These are phyloP conservation scores for Nemapogon koenigi DNA, from an alignment of 2,888 invertebrate species.

Conservation along the genomic window DNA sequence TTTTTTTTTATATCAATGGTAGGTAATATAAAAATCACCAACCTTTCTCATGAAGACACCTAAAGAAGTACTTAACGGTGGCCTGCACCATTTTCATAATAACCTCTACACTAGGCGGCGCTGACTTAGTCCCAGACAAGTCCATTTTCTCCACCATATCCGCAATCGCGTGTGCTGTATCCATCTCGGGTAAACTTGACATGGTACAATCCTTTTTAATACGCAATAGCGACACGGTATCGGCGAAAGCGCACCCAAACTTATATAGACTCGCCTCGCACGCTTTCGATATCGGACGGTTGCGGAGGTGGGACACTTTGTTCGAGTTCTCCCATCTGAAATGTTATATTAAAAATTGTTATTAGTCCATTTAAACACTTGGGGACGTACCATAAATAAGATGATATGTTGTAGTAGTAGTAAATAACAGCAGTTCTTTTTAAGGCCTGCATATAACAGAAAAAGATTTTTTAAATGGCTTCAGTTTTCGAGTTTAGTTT, in stretches of 20 bases:
- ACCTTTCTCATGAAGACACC: constrained; percentile 74
- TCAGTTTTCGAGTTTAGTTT: no score
- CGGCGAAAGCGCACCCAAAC: constrained; percentile 31
- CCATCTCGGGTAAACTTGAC: constrained; percentile 29
- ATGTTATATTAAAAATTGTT: not conserved
- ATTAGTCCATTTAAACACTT: not conserved
- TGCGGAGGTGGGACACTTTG: constrained; percentile 35
- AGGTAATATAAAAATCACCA: constrained; percentile 18
- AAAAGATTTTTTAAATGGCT: no score
- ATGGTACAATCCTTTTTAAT: constrained; percentile 23
- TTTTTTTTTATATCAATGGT: no score
- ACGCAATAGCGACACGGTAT: constrained; percentile 28
- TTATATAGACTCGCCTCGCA: constrained; percentile 33
- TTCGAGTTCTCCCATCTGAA: constrained; percentile 69
- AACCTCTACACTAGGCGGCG: constrained; percentile 69
- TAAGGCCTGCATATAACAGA: no score
- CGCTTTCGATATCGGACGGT: constrained; percentile 37
- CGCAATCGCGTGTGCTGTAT: constrained; percentile 41
- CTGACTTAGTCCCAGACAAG: constrained; percentile 62
- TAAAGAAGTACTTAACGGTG: constrained; percentile 78
- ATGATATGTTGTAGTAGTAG: no score
- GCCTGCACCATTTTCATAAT: constrained; percentile 73
- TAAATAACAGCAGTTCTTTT: no score
- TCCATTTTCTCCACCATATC: constrained; percentile 69
- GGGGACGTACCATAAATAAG: no score